Base-by-base conservation (phyloP, 2,797 vertebrate species). In the Coreius guichenoti region DNA sequence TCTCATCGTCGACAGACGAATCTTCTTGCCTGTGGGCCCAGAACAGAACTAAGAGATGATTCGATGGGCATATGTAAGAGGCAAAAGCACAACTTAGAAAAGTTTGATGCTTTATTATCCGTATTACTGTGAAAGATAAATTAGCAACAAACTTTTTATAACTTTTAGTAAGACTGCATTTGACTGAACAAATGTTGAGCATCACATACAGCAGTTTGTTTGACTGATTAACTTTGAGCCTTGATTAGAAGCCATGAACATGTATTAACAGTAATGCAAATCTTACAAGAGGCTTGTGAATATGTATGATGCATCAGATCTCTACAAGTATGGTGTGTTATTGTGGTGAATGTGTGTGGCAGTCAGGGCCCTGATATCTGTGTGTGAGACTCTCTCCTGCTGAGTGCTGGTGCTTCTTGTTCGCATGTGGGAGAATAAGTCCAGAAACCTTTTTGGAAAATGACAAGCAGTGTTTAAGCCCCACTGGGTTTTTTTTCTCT, bases 1-100 rank as follows among this genome's bases (percentile, higher is more conserved):
- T 97, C 89, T 98, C 97, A 36, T 97, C 96, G 17, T 97, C 96
- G 13, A 93, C 92, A 83, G 92, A 83, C 0, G 92, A 93, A 61
- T 96, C 96, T 73, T 96, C 95, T 90, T 94, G 90, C 91, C 97
- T 97, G 91, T 79, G 39, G 39, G 16, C 13, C 65, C 65, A 84
- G 65, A 82, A 82, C 36, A 82, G 70, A 82, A 74, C 26, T 63
- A 43, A 45, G n/a, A 78, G 1, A 5, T 67, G 33, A 74, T 63
- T 14, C n/a, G 36, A 31, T 12, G 31, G 31, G 47, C 92, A 90
- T 8, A 86, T 3, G 5, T 39, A 68, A 65, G 23, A 65, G 17
- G 8, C 9, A 68, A 7, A 33, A 14, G 5, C 19, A 33, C 14
- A 33, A 31, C 29, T 65, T 65, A 45, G 5, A 80, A 65, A 67